Base-by-base conservation (phyloP, 30 jellyfish, hydroid and myxozoan species). In the Hydractinia echinata region DNA sequence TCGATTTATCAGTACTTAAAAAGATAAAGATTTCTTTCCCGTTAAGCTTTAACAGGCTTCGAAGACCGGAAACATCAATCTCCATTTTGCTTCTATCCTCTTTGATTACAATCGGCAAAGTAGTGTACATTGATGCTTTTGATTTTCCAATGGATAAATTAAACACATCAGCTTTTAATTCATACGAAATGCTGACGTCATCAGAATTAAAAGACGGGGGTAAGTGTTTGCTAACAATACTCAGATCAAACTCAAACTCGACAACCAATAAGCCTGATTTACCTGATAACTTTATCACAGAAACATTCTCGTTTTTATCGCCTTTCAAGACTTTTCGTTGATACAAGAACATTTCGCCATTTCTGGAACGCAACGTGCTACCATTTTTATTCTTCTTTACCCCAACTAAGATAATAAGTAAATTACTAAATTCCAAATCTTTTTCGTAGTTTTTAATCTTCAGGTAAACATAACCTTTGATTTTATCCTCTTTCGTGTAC, bases 131-230 rank as follows among this genome's bases (percentile, higher is more conserved):
- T 30, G 81, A 71, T 20, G 81, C 81, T 20, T 71, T 71, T 7
- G 39, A 19, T 52, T 50, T 50, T 7, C 61, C 61, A 4, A 71
- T 20, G 10, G 55, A 7, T 52, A 71, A 5, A 6, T 71, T 71
- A 52, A 71, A 71, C 5, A 71, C 81, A 3, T 71, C 81, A 4
- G 81, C 81, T 71, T 71, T 71, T 11, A 71, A 52, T 3, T 71
- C 81, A 52, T 71, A 71, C n/a, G 81, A 71, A 20, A 71, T 50
- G 18, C 10, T 13, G 55, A 71, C 81, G 15, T 71, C 81, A n/a
- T 71, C 67, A 71, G 81, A 71, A 20, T 71, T 71, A 52, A 71
- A 71, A 6, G 81, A n/a, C 60, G 81, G 53, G 51, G 81, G 81
- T 71, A 71, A 6, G 30, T 20, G 15, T 60, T 71, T 71, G 9